Conservation (phyloP, 2,113 vertebrate genomes). For the Tachycineta bicolor region DNA sequence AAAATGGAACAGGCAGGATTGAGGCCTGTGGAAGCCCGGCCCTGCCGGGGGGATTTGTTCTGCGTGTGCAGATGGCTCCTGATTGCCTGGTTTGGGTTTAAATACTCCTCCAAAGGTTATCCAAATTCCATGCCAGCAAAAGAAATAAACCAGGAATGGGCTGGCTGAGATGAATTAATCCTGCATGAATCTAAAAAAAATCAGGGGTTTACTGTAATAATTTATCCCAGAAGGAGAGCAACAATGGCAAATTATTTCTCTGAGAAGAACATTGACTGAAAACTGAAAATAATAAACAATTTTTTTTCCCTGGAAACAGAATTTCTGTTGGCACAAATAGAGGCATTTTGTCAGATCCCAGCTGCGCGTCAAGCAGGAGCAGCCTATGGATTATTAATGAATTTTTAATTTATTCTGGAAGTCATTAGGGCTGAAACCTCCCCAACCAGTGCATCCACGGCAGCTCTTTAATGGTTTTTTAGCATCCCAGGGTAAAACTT, state of each 20-base stretch:
- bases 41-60: neutral
- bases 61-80: neutral
- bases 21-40: neutral
- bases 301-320: neutral
- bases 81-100: neutral
- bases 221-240: neutral
- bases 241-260: neutral
- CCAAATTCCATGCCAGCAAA: neutral
- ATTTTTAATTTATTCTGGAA: neutral
- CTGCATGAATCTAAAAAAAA: neutral
- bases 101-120: neutral
- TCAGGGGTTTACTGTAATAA: neutral
- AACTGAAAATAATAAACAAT: accelerated
- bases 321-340: neutral
- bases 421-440: neutral
- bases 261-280: neutral
- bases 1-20: neutral
- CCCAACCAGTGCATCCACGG: accelerated
- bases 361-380: neutral
- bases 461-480: neutral
- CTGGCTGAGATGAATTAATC: neutral
- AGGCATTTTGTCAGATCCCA: neutral
- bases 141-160: accelerated
- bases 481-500: neutral
- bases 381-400: neutral